Evolutionary conservation across 1,140 invertebrate species (phyloP), one percentile per base, ranked within the genome.

Genomic region (Maniola jurtina): DNA sequence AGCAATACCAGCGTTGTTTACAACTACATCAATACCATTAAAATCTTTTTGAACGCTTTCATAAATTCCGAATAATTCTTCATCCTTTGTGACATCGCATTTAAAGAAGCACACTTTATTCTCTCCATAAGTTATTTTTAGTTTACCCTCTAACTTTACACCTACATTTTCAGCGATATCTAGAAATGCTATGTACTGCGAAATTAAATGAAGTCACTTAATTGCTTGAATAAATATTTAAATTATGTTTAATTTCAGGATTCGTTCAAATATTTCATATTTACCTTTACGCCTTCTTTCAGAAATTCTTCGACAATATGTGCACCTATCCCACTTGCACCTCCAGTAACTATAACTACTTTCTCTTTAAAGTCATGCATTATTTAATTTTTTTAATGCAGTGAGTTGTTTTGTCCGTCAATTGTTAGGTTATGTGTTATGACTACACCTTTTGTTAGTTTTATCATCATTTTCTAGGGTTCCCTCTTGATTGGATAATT

Each of bases 1-100:
- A 35, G 79, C 57, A n/a, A 86, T 75, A n/a, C 92, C 94, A n/a
- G 93, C 94, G 77, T 94, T 94, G 77, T 95, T 95, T 34, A 95
- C 84, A 35, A 94, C 90, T 5, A 95, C 88, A 75, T 94, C 92
- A 5, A 94, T 80, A 1, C 91, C 89, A 1, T 93, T 93, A 45
- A 93, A 82, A 6, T 92, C 82, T 1, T 76, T 65, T 9, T 91
- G 80, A 1, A 93, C 86, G 73, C 80, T 88, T 45, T 92, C 77
- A 76, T 95, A 95, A 60, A 93, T 91, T 6, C 76, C 75, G 25
- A 92, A 75, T 8, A 96, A 91, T 1, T 95, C 91, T 0, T 90
- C 81, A 55, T 93, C 91, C 14, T 93, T 91, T 1, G 89, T 91
- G 0, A 96, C 83, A 80, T 96, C 95, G 77, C 94, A 95, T 70